Base-by-base conservation (phyloP, 2,113 vertebrate species). In the Aspiorhynchus laticeps region DNA sequence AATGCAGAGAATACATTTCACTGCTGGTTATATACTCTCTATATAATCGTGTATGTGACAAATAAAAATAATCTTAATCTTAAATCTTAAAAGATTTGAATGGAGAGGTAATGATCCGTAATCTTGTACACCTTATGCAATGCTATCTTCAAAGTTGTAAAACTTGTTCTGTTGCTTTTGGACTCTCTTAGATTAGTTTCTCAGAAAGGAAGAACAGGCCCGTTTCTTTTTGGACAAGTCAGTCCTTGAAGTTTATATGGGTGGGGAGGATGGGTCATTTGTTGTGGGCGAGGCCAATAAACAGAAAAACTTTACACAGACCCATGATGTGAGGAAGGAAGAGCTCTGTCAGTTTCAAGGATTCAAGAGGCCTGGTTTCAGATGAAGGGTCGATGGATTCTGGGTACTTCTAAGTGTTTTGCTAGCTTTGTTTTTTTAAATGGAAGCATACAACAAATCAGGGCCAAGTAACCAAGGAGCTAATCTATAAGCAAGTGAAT, bases 401-500 rank as follows among this genome's bases (percentile, higher is more conserved):
- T 21, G 11, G 31, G 73, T 59, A 81, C 12, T 33, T 51, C 69
- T 38, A 36, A 84, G 33, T 56, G 43, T 36, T 56, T 9, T 84
- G 46, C 43, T 43, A 33, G 74, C 71, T 75, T 79, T 82, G 61
- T 78, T 36, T 79, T 79, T 59, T 83, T 86, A 86, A 75, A 85
- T 85, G 59, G 81, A 56, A 88, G 83, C 89, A 88, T 26, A 85
- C 73, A 48, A 19, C 79, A 86, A 65, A 67, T 28, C 26, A 14
- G 65, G 82, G 87, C 83, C 87, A 89, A 85, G 88, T 89, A 89
- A 90, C 88, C 88, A 75, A 83, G 87, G 90, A 85, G 88, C 91
- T 92, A 88, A 92, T 91, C 73, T 86, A 85, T 79, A 69, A 78
- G 67, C 80, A 71, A 67, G 41, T 78, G 11, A 86, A 83, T 85